Conservation (phyloP, 2,113 vertebrate species). For the Jacana jacana region DNA sequence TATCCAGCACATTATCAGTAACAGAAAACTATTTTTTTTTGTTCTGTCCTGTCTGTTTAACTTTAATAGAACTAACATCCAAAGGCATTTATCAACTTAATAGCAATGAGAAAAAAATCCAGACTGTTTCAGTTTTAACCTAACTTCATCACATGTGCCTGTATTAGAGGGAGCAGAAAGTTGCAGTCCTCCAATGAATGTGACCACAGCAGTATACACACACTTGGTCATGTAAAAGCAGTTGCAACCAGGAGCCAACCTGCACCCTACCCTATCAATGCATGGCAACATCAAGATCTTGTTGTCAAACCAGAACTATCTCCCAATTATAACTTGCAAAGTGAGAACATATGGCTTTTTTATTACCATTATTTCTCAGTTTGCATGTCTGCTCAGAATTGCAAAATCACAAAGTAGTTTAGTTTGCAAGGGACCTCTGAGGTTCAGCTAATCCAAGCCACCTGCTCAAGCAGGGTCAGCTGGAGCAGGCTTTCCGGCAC, state of each 20-base stretch:
- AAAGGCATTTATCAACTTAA: conserved; percentile 16
- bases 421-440: neutral
- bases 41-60: neutral
- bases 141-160: neutral
- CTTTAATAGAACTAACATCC: conserved; percentile 10
- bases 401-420: neutral
- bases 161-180: neutral
- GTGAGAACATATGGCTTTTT: neutral
- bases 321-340: neutral
- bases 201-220: neutral
- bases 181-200: neutral
- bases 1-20: neutral
- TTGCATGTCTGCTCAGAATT: neutral
- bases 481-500: neutral
- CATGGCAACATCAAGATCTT: neutral
- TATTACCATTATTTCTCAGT: neutral
- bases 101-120: conserved; percentile 6
- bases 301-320: neutral
- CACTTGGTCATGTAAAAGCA: neutral
- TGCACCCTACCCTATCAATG: neutral
- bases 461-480: neutral
- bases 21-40: neutral
- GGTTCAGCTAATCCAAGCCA: neutral
- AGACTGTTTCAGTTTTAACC: neutral
- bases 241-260: neutral